Evolutionary conservation across 2,113 vertebrate genomes (phyloP).

Genomic region (Passer montanus): DNA sequence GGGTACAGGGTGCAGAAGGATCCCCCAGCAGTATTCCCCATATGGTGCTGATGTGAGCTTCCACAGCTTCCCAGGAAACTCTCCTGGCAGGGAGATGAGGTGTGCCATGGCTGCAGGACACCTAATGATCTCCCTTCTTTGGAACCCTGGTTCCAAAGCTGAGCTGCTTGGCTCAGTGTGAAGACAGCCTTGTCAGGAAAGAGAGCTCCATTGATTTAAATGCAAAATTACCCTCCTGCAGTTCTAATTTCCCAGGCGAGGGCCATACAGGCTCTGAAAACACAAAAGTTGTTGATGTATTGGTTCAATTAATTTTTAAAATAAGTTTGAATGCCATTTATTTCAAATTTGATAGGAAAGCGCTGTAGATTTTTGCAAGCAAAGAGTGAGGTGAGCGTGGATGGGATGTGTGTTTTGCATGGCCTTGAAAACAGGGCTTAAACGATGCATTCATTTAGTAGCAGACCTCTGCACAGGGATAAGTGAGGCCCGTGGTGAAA

Average conservation of each 20-base stretch:
- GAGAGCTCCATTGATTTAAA: constrained; percentile 42
- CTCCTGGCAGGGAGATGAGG: background rate
- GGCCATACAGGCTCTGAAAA: background rate
- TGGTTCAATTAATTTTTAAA: constrained; percentile 60
- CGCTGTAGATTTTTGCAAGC: background rate
- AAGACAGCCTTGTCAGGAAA: background rate
- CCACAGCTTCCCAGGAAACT: background rate
- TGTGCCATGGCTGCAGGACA: background rate
- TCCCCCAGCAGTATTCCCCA: too few species aligned
- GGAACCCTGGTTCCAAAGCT: accelerated
- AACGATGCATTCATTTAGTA: background rate
- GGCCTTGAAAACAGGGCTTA: background rate
- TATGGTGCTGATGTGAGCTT: background rate
- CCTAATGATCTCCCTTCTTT: background rate
- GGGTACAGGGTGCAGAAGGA: background rate
- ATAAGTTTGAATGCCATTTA: constrained; percentile 33
- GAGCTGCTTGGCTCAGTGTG: background rate
- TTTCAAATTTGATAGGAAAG: background rate
- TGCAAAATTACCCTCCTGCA: constrained; percentile 35
- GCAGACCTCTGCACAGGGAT: background rate
- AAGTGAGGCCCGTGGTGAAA: background rate
- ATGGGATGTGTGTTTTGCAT: background rate
- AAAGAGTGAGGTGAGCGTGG: background rate
- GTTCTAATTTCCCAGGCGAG: constrained; percentile 54
- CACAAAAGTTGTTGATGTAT: constrained; percentile 52